These are phyloP conservation scores for Alloscopus bannaensis DNA, from an alignment of 2,888 invertebrate species.

Conservation along the genomic window DNA sequence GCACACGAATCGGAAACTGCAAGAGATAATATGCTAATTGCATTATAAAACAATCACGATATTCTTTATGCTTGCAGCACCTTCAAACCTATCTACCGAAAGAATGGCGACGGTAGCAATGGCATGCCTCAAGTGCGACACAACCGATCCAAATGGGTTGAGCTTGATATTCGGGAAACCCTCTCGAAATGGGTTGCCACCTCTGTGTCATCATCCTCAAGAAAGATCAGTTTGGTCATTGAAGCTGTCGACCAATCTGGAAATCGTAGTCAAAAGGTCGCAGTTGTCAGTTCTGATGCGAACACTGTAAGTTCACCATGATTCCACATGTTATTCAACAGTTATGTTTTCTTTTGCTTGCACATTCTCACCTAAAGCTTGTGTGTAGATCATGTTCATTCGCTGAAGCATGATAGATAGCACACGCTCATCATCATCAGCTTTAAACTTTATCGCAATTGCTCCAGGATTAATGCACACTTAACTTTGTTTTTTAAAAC, in stretches of 20 bases:
- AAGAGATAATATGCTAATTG: not conserved
- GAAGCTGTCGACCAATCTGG: conserved; percentile 69
- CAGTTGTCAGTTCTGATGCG: conserved; percentile 68
- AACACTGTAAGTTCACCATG: conserved; percentile 71
- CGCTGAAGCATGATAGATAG: not conserved
- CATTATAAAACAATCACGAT: no score
- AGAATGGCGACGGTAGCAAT: conserved; percentile 23
- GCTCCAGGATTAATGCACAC: not conserved
- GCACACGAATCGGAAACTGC: not conserved
- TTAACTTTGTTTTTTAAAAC: not conserved
- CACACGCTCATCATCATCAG: not conserved
- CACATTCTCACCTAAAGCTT: not conserved
- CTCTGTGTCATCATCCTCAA: conserved; percentile 65
- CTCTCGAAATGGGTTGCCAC: conserved; percentile 68
- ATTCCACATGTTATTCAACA: conserved; percentile 29
- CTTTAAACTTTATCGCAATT: not conserved
- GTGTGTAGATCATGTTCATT: not conserved
- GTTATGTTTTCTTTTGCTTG: conserved; percentile 1
- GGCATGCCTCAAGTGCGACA: conserved; percentile 59
- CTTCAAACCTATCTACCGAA: conserved; percentile 66
- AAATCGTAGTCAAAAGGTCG: conserved; percentile 66
- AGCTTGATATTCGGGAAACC: conserved; percentile 70
- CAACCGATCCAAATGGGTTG: conserved; percentile 67
- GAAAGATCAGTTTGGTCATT: conserved; percentile 71
- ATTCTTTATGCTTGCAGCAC: conserved; percentile 42